Base-by-base conservation (phyloP, 2,113 vertebrate genomes). In the Prionailurus viverrinus region DNA sequence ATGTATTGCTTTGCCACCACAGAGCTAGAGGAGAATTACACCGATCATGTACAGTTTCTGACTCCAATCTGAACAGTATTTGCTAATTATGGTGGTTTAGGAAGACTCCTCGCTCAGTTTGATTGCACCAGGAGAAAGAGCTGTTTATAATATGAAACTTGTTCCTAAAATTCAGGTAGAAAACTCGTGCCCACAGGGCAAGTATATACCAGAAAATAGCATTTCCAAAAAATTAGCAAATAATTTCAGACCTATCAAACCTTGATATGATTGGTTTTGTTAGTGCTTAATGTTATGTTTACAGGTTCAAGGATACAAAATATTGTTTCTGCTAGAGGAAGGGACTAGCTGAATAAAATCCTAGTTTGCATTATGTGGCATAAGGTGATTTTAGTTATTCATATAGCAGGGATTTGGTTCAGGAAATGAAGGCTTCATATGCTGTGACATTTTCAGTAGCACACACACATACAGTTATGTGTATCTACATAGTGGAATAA, bases 281-380 rank as follows among this genome's bases (percentile, higher is more conserved):
- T 96, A 39, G 83, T 69, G 6, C 61, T 88, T 96, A n/a, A 90
- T 84, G 3, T 45, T 88, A 16, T 81, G 1, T 33, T 84, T 85
- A 63, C 13, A 95, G 13, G 84, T 51, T 97, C 13, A 93, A 51
- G 27, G 11, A 66, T 79, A 36, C 23, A 74, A 93, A 84, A 85
- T 55, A 53, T 31, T 73, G 4, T 97, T 94, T 92, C 58, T 88
- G 27, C 4, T 33, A 29, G 31, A 93, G 2, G 33, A 94, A 48
- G 13, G 2, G 6, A 19, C 27, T 8, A 21, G 41, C 11, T 84
- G 27, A 21, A 91, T 86, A 93, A 82, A 45, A 12, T 91, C 16
- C 51, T 88, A 31, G 5, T 84, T 55, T 93, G 12, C 2, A 76
- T 69, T 31, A 31, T 53, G n/a, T 66, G 15, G 25, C 51, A 78